These are phyloP conservation scores for Sclerodermus sp. DNA, from an alignment of 2,888 invertebrate genomes.

Conservation along the genomic window DNA sequence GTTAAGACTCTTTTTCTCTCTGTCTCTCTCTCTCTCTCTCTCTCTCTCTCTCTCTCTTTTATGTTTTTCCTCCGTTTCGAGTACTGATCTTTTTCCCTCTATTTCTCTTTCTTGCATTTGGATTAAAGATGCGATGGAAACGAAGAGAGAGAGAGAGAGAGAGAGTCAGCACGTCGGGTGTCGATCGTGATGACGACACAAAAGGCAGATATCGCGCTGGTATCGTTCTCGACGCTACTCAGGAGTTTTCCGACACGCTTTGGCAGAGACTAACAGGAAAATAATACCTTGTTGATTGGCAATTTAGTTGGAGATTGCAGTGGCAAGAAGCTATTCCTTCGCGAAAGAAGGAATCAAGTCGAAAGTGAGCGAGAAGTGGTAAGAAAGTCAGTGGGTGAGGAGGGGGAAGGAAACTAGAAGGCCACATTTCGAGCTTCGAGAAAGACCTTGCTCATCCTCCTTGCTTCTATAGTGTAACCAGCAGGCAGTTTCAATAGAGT, in stretches of 20 bases:
- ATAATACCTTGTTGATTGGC: slow-evolving; percentile 55
- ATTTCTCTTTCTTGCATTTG: slow-evolving; percentile 1
- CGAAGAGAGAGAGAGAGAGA: not conserved
- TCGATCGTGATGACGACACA: too few species aligned
- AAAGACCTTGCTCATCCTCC: too few species aligned
- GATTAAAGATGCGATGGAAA: not conserved
- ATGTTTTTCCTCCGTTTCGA: slow-evolving; percentile 10
- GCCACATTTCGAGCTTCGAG: too few species aligned
- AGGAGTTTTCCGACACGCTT: slow-evolving; percentile 20
- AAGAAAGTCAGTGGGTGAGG: too few species aligned
- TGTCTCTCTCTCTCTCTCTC: slow-evolving; percentile 8
- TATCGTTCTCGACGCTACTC: too few species aligned
- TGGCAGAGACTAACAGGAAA: slow-evolving; percentile 47
- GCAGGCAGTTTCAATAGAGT: not conserved
- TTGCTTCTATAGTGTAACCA: too few species aligned
- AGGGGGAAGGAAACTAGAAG: too few species aligned
- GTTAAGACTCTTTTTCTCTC: too few species aligned
- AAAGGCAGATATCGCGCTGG: too few species aligned
- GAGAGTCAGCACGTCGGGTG: not conserved
- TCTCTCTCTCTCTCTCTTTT: slow-evolving; percentile 5
- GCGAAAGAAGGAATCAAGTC: not conserved
- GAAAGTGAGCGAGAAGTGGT: slow-evolving; percentile 13
- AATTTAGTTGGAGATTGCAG: slow-evolving; percentile 53
- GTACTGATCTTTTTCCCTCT: slow-evolving; percentile 4
- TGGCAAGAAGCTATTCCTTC: not conserved